These are phyloP conservation scores for Euura lappo DNA, from an alignment of 1,140 invertebrate genomes.

Conservation along the genomic window DNA sequence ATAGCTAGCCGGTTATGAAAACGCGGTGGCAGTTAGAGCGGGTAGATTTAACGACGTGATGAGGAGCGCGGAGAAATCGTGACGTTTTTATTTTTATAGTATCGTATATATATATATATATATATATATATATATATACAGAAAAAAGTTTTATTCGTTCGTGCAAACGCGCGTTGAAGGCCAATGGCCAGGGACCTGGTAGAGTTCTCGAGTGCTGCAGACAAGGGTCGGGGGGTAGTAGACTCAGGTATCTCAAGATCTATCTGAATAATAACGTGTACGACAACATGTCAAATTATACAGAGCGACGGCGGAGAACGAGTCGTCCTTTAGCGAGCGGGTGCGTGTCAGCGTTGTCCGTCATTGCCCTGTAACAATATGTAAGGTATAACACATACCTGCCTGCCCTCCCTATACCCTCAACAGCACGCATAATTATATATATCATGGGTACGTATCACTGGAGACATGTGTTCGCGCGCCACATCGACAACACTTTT, in stretches of 20 bases:
- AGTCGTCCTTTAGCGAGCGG: neutral
- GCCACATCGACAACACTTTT: conserved; percentile 34
- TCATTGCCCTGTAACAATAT: no score
- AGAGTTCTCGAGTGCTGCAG: neutral
- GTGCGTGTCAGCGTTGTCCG: neutral
- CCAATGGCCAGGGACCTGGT: neutral
- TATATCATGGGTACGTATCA: neutral
- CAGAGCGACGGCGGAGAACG: conserved; percentile 35
- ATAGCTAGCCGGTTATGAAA: no score
- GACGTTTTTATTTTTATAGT: neutral
- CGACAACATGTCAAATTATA: conserved; percentile 63
- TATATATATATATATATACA: conserved; percentile 20
- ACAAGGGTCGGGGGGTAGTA: conserved; percentile 15
- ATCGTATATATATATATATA: conserved; percentile 12
- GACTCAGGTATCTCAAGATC: conserved; percentile 55
- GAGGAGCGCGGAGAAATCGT: no score
- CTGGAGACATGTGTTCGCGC: conserved; percentile 51
- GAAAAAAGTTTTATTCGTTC: conserved; percentile 16
- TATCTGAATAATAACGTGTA: conserved; percentile 64
- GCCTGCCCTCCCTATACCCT: no score
- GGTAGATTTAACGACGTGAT: no score
- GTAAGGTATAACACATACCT: no score
- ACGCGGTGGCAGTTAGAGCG: no score
- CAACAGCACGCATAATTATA: neutral
- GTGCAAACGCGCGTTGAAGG: neutral